Percentiles rank a stretch among this genome's conserved stretches.
Conservation (phyloP, 2,888 invertebrate genomes). For the Conistra vaccinii region DNA sequence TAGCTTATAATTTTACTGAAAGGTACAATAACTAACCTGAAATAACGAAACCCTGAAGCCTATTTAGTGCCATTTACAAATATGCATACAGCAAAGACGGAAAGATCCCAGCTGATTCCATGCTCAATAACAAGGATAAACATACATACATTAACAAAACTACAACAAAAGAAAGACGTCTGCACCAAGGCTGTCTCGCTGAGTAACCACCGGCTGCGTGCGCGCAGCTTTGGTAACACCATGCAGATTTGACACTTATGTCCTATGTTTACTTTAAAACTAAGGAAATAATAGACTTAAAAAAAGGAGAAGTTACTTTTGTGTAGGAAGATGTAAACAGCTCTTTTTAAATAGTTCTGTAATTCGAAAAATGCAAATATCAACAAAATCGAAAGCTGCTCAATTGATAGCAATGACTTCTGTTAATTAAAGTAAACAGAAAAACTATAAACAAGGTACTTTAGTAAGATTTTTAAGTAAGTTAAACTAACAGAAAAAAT, state of each 20-base stretch:
- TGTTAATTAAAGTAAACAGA: too few relatives aligned
- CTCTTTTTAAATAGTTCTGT: neutral
- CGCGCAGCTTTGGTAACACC: conserved; percentile 48
- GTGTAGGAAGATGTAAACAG: too few relatives aligned
- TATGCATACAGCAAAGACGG: too few relatives aligned
- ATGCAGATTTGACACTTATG: conserved; percentile 28
- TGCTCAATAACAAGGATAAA: conserved; percentile 23
- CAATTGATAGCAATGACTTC: too few relatives aligned
- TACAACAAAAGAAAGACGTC: conserved; percentile 59
- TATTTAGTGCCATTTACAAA: too few relatives aligned
- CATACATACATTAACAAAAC: conserved; percentile 33
- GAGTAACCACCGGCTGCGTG: conserved; percentile 63
- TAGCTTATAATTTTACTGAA: too few relatives aligned
- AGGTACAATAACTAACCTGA: too few relatives aligned
- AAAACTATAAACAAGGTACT: too few relatives aligned
- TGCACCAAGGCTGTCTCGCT: conserved; percentile 65
- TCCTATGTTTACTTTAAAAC: neutral
- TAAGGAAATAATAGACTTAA: neutral
- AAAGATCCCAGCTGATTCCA: conserved; percentile 28
- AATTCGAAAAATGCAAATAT: neutral
- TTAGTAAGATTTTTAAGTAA: too few relatives aligned
- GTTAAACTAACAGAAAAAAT: too few relatives aligned
- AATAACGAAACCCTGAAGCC: too few relatives aligned
- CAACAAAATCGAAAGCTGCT: neutral
- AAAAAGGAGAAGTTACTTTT: neutral